phyloP scores from a whole-genome alignment of 2,888 invertebrate species.

The Sarcophaga rosellei region DNA sequence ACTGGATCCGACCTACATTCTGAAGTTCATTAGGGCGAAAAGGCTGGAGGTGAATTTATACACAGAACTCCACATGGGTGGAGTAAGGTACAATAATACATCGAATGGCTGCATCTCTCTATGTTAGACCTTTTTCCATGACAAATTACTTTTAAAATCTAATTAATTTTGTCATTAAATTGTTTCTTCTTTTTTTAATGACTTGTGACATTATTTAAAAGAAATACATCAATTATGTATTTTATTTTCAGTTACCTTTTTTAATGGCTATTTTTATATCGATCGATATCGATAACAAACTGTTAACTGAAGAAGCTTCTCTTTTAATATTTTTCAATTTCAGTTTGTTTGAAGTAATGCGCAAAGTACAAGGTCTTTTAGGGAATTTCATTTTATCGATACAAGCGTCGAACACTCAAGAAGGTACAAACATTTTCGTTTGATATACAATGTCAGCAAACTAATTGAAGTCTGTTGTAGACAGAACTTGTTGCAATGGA shows the following conservation, averaged over 20 bases:
- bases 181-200: too few relatives aligned
- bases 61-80: too few relatives aligned
- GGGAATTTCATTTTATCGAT: constrained; percentile 40
- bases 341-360: constrained; percentile 6
- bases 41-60: too few relatives aligned
- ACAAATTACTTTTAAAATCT: too few relatives aligned
- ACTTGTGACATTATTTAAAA: too few relatives aligned
- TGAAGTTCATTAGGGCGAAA: too few relatives aligned
- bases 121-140: too few relatives aligned
- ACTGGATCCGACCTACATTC: too few relatives aligned
- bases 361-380: constrained; percentile 47
- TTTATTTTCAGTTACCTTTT: background rate
- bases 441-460: background rate
- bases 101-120: too few relatives aligned
- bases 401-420: background rate
- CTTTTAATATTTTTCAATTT: background rate
- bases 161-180: too few relatives aligned
- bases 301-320: constrained; percentile 24
- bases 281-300: constrained; percentile 15
- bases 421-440: constrained; percentile 3
- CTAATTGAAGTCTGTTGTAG: constrained; percentile 38
- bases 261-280: constrained; percentile 5
- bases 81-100: too few relatives aligned
- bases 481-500: constrained; percentile 42
- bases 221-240: too few relatives aligned